Base-by-base conservation (phyloP, 2,888 invertebrate species). In the Pherbina coryleti region DNA sequence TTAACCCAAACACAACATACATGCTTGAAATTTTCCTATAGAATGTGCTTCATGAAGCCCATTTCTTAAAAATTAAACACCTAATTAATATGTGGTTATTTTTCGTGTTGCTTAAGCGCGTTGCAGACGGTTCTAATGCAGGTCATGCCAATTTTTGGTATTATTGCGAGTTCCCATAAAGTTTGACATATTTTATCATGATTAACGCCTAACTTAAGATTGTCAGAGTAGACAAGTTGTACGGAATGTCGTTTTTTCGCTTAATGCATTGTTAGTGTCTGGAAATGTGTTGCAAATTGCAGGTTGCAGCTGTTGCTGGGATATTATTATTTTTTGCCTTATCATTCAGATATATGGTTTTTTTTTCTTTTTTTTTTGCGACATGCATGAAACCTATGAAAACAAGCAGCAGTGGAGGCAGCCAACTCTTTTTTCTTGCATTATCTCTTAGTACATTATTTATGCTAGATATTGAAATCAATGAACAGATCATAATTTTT, bases 171-270 rank as follows among this genome's bases (percentile, higher is more conserved):
- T 37, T 44, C 44, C 37, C 67, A 67, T 49, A 22, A 44, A 67
- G 17, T 62, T 25, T 28, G 60, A 62, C 14, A 60, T 11, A 17
- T 62, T 67, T 67, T 44, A 67, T 25, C 67, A 22, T 44, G 49
- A 49, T 67, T 22, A 67, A 67, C 37, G 67, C 19, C 67, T 67
- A 67, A 49, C 19, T 67, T 22, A 66, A 34, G 34, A 67, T 44
- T n/a, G 67, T 49, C 9, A n/a, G 25, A 66, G 3, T 25, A 67
- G 49, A 44, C 37, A 49, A 22, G 49, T 44, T 44, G 44, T 5
- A 28, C 1, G 25, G 60, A 60, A 19, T 19, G 60, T 60, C 14
- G 8, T 60, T 25, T 60, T 28, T 28, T 9, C 11, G n/a, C 14
- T 5, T 62, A 9, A 25, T 8, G 0, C 9, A 22, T 44, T 67